Percentiles rank a stretch among this genome's conserved stretches.
phyloP scores from a whole-genome alignment of 2,113 vertebrate genomes.

The Antennarius striatus region DNA sequence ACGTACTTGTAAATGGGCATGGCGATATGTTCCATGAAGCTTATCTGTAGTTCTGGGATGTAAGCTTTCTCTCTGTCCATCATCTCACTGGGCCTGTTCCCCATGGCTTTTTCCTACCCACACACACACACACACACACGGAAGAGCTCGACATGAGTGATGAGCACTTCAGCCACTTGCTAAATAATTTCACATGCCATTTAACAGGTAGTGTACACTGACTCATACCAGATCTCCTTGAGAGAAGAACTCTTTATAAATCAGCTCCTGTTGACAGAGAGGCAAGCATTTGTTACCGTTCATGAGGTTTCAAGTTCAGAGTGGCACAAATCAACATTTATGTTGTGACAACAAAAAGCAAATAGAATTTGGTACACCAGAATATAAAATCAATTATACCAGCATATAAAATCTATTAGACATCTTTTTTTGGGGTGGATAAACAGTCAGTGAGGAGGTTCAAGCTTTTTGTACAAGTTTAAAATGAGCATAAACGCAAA shows the following conservation, averaged over 20 bases:
- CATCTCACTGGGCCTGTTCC: constrained; percentile 97
- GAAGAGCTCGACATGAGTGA: constrained; percentile 23
- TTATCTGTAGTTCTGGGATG: constrained; percentile 97
- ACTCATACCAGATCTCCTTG: constrained; percentile 96
- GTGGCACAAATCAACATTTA: too few relatives aligned
- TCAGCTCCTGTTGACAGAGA: constrained; percentile 87
- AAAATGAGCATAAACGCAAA: too few relatives aligned
- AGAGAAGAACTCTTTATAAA: constrained; percentile 99
- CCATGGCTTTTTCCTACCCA: constrained; percentile 95
- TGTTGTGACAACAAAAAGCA: too few relatives aligned
- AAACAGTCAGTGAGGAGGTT: too few relatives aligned
- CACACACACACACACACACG: constrained; percentile 26
- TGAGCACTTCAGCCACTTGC: constrained; percentile 11
- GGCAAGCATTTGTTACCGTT: constrained; percentile 6
- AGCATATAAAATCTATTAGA: too few relatives aligned
- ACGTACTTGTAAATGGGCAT: constrained; percentile 97
- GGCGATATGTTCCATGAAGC: constrained; percentile 99
- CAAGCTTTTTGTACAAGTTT: too few relatives aligned
- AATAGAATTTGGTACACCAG: too few relatives aligned
- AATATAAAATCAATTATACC: too few relatives aligned
- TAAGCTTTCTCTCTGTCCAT: constrained; percentile 99
- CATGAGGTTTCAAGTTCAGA: background rate
- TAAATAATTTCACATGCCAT: constrained; percentile 27
- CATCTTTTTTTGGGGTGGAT: too few relatives aligned
- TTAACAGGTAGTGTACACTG: background rate